A percentile compares a stretch with the other conserved stretches of the same genome.
Conservation (phyloP, 2,888 invertebrate species). For the Psylliodes chrysocephalus region DNA sequence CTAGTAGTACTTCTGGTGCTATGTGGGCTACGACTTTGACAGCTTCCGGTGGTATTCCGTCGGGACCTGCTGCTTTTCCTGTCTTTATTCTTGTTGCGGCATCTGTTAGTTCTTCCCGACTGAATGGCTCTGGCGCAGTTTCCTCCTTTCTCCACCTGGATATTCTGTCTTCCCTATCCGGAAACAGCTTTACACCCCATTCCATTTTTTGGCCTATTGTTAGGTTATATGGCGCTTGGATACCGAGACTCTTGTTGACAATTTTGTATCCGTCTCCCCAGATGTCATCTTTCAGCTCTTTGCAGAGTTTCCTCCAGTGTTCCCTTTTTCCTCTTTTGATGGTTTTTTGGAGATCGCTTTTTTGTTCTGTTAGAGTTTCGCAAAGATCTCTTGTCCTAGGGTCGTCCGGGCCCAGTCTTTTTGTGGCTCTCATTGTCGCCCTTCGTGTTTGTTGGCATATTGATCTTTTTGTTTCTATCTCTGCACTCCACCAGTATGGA, state of each 20-base stretch:
- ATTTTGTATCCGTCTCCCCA: not conserved
- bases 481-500: not conserved
- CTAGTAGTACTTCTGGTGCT: not conserved
- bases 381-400: not conserved
- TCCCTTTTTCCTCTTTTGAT: not conserved
- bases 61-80: not conserved
- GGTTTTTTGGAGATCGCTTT: not conserved
- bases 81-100: not conserved
- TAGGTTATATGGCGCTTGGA: not conserved
- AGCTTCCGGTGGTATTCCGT: not conserved
- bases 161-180: not conserved
- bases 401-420: not conserved
- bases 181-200: not conserved
- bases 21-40: not conserved
- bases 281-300: not conserved
- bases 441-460: not conserved
- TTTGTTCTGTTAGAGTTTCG: not conserved
- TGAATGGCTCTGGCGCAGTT: not conserved
- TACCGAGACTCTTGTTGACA: not conserved
- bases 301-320: not conserved
- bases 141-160: not conserved
- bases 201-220: not conserved
- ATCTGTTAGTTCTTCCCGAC: too few species aligned
- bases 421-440: not conserved
- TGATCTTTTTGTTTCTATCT: not conserved